Evolutionary conservation across 1,140 invertebrate genomes (phyloP), one percentile per base, ranked within the genome.

Genomic region (Rhynchophorus ferrugineus): DNA sequence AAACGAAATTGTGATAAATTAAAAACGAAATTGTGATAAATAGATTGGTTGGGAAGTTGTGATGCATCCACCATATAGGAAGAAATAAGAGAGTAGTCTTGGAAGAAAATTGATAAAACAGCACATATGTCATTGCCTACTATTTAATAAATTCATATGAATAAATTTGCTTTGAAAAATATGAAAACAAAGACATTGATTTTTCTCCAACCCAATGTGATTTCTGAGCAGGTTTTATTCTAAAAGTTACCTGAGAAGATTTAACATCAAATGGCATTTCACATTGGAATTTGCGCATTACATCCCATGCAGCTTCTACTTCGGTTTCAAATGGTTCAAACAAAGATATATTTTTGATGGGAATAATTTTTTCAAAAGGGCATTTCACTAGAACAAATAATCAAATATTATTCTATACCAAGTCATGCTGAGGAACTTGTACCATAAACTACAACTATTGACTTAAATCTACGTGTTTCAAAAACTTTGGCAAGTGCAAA

Each of bases 401-500:
- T 29, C 8, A 19, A 11, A 44, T 13, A 44, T 13, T 9, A 20
- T 9, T n/a, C 17, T n/a, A 1, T 2, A 44, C 6, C 11, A 29
- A 20, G 1, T 38, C 13, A 17, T 16, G 8, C 18, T 9, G 7
- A 3, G 2, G 17, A 13, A n/a, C 3, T 39, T 48, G 16, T 54
- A 54, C 52, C 52, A 43, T 54, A 54, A 6, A 11, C 7, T 44
- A 54, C 49, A 43, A 34, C 29, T 24, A 54, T 54, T 33, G 52
- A 54, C 35, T 54, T 49, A 37, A 54, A 54, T 34, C 52, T 11
- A 43, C 45, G 48, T 22, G 16, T 54, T 22, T 49, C 38, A 21
- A 54, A 54, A 24, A 46, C 38, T 37, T 54, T 54, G 8, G 52
- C 52, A 6, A 54, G 38, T 8, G 44, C 52, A 37, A 54, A 48